These are phyloP conservation scores for Elysia chlorotica DNA, from an alignment of 1,140 invertebrate species.

Conservation along the genomic window DNA sequence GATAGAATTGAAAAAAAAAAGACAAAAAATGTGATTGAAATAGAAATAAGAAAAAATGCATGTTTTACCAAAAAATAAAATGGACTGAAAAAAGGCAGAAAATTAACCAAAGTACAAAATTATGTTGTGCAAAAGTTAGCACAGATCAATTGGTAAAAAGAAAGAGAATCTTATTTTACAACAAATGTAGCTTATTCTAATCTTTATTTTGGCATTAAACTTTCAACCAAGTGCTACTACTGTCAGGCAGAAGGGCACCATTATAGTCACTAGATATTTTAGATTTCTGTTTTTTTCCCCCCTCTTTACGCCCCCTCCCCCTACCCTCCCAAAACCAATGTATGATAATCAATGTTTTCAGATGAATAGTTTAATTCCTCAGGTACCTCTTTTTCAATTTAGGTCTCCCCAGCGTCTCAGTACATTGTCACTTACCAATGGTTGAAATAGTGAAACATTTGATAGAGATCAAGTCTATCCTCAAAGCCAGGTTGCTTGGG, in stretches of 20 bases:
- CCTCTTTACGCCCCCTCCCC: neutral
- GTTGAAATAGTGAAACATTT: conserved; percentile 71
- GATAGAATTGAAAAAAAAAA: conserved; percentile 23
- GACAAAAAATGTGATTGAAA: neutral
- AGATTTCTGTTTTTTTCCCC: too few relatives aligned
- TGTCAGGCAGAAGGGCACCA: too few relatives aligned
- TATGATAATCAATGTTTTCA: too few relatives aligned
- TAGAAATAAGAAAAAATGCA: too few relatives aligned
- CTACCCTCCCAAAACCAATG: neutral
- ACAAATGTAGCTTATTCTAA: too few relatives aligned
- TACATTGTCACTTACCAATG: conserved; percentile 66
- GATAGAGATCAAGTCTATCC: conserved; percentile 66
- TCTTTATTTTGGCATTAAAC: too few relatives aligned
- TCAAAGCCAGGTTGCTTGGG: conserved; percentile 67
- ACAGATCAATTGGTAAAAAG: too few relatives aligned
- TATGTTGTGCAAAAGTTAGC: neutral
- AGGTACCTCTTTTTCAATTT: neutral
- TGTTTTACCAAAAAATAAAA: too few relatives aligned
- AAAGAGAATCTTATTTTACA: too few relatives aligned
- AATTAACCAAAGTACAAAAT: neutral
- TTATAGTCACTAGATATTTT: too few relatives aligned
- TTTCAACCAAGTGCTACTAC: too few relatives aligned
- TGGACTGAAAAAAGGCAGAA: neutral
- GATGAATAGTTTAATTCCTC: too few relatives aligned
- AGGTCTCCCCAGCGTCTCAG: neutral